Conservation (phyloP, 2,113 vertebrate species). For the Ceyx margarethae region DNA sequence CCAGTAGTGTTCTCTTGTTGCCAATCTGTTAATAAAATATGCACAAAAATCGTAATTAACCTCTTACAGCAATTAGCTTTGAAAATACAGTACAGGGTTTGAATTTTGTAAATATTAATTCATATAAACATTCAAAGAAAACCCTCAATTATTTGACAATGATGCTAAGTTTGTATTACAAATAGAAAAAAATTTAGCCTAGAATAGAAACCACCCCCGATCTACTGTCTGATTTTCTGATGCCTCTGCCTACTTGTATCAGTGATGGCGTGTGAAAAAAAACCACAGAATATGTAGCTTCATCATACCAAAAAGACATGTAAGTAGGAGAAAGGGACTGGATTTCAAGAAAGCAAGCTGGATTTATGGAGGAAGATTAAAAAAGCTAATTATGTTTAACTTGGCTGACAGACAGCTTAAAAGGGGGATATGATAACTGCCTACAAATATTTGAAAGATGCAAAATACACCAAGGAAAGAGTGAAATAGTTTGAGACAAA, state of each 20-base stretch:
- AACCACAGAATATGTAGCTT: conserved; percentile 49
- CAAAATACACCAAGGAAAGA: conserved; percentile 44
- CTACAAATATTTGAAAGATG: conserved; percentile 63
- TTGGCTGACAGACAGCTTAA: conserved; percentile 49
- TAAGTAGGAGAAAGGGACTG: conserved; percentile 38
- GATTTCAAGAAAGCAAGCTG: conserved; percentile 48
- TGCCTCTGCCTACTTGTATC: conserved; percentile 4
- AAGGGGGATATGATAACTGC: conserved; percentile 56
- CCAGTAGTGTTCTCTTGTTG: not conserved
- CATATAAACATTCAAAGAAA: not conserved
- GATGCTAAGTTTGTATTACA: not conserved
- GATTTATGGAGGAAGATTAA: conserved; percentile 59
- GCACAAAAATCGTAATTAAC: not conserved
- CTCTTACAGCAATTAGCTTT: not conserved
- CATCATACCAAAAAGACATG: conserved; percentile 38
- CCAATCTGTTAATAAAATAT: not conserved
- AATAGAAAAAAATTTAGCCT: not conserved
- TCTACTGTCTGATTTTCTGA: not conserved
- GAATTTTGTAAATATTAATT: not conserved
- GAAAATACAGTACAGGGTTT: not conserved
- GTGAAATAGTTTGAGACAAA: conserved; percentile 26
- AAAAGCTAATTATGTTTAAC: conserved; percentile 65
- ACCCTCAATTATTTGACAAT: not conserved
- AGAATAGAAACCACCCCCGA: not conserved
- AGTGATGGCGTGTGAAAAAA: conserved; percentile 30